Base-by-base conservation (phyloP, 2,888 invertebrate genomes). In the Sarcophaga rosellei region DNA sequence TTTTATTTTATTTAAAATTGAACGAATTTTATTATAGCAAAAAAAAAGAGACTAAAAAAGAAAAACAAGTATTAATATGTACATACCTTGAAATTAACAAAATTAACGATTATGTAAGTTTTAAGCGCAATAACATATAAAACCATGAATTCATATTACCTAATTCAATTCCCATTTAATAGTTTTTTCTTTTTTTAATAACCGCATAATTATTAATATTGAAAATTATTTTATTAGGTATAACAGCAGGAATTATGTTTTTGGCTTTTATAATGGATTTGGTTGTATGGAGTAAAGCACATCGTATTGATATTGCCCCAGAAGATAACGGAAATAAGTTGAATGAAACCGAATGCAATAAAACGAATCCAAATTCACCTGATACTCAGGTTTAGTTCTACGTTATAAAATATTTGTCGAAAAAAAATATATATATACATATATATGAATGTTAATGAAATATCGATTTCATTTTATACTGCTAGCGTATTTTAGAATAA, bases 231-330 rank as follows among this genome's bases (percentile, higher is more conserved):
- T 82, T 93, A 92, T 0, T 93, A 98, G 98, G 98, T 90, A 96
- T 97, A 81, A 98, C 98, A 0, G 97, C 97, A 74, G 95, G 96
- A 45, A 95, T 98, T 87, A 96, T 98, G 95, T 95, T 97, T 91
- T 94, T 97, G 81, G 98, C 98, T 83, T 98, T 98, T 93, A 94
- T 98, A 88, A 97, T 98, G 93, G 98, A 98, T 94, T 92, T 97
- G 89, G 94, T 97, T 74, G 98, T 98, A 45, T 98, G 97, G 97
- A 96, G 96, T 91, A 97, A 97, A 93, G 97, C 98, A 65, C 96
- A 96, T 79, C 96, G 96, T 90, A 97, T 98, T 90, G 95, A 95
- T 91, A 95, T 95, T 93, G 95, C 95, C 90, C 95, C 95, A 1
- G 90, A 91, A 82, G 92, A 92, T 79, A 81, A 77, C 44, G 85